Base-by-base conservation (phyloP, 2,113 vertebrate species). In the Phaethon lepturus region DNA sequence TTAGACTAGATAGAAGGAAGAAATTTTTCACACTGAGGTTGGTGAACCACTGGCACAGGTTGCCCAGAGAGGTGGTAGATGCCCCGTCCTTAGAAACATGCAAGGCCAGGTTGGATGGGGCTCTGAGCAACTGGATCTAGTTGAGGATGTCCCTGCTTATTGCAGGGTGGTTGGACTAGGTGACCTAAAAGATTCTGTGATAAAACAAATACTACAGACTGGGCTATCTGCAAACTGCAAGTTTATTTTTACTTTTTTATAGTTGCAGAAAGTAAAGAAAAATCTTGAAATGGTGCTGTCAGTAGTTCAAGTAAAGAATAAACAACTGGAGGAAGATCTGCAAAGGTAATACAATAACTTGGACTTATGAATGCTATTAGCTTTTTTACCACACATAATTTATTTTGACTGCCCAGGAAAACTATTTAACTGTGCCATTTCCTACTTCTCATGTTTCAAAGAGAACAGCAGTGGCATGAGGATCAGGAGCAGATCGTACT, bases 401-500 rank as follows among this genome's bases (percentile, higher is more conserved):
- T 91, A 38, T 83, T 83, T 80, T 76, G 9, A 35, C 26, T 45
- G 9, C 17, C 53, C 10, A 73, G 11, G 24, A 55, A 71, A 94
- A 69, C 49, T 82, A 11, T 33, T 86, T 58, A 77, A 85, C 26
- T 94, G 26, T 93, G 83, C 49, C 20, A 44, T 87, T 94, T 90
- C 42, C 50, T 93, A 47, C 14, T 84, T 93, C 94, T 62, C 38
- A 10, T 95, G 6, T 95, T 96, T 90, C 56, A 84, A 97, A 98
- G 98, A 93, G 98, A 98, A 35, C 68, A 98, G 42, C 95, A 77
- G 17, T 98, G 98, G 98, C 53, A 94, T 56, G 33, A 96, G 6
- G 98, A 98, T 62, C 98, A 98, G 78, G 52, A 97, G 23, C 31
- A 97, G n/a, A 1, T 97, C 5, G 2, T 98, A 62, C 17, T 96